Evolutionary conservation across 1,140 invertebrate species (phyloP), one percentile per base, ranked within the genome.

Genomic region (Caenorhabditis brenneri): DNA sequence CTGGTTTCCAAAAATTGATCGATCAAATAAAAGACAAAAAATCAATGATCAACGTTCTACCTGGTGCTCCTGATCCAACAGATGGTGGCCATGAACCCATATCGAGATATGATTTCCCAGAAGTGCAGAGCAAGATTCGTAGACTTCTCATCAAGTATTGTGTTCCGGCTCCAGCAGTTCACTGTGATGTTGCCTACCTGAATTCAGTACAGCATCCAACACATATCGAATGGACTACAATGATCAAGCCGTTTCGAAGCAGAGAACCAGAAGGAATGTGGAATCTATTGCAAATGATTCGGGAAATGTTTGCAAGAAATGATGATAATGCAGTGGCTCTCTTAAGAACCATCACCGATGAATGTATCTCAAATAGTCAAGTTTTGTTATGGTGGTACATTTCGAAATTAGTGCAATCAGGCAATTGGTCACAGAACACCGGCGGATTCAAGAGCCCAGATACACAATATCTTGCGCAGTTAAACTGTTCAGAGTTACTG

Each of bases 231-330:
- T 99, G 96, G 96, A 95, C 95, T 24, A 97, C 95, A 36, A 91
- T 99, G 29, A 91, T 99, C 80, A 92, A 97, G 36, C 97, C 97
- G 0, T 91, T 99, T 39, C 92, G 97, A 9, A 96, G 97, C 0
- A 92, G 96, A 36, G 97, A 99, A 90, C 97, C 97, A 0, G 97
- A 99, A 74, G 88, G 84, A 27, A 60, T 88, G 29, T 92, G 92
- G 92, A 99, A 99, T 92, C 92, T 99, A 19, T 92, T 99, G 33
- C 97, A 95, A 42, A 99, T 99, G 83, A 96, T 99, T 0, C 93
- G 96, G 3, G 97, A 99, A 92, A 99, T 99, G 97, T 97, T 97
- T 91, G 95, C 96, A 88, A 93, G 97, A n/a, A 95, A 95, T 24
- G 89, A 90, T 46, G 83, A 87, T 22, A 90, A 90, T 79, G 88